Percentiles rank a stretch among this genome's conserved stretches.
phyloP scores from a whole-genome alignment of 2,113 vertebrate genomes.

The Gorilla gorilla region DNA sequence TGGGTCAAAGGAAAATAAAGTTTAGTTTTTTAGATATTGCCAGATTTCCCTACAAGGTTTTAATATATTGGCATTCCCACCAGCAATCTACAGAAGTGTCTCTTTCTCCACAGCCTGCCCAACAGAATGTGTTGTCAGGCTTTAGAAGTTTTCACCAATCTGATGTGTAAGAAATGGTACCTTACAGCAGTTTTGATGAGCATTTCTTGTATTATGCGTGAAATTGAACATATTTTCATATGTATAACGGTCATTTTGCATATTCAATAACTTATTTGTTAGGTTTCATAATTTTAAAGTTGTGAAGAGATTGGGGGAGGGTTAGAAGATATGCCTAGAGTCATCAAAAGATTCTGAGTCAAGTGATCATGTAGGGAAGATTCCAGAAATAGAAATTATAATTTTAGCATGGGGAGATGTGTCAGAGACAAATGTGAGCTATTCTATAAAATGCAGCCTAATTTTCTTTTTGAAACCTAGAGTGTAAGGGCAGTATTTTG shows the following conservation, averaged over 20 bases:
- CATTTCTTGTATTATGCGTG: neutral
- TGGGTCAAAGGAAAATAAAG: neutral
- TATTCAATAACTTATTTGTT: neutral
- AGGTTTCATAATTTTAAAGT: neutral
- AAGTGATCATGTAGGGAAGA: neutral
- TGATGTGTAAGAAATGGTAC: neutral
- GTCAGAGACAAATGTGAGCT: neutral
- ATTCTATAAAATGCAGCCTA: neutral
- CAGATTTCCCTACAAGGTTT: neutral
- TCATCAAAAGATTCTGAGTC: neutral
- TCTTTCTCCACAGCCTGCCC: neutral
- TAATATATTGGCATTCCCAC: neutral
- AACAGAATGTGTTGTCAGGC: neutral
- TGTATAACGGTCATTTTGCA: neutral
- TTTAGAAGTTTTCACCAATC: neutral
- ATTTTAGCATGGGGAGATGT: neutral
- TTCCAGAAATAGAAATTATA: neutral
- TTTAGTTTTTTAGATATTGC: neutral
- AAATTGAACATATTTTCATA: neutral
- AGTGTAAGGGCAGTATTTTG: neutral
- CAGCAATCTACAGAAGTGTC: neutral
- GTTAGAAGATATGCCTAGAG: neutral
- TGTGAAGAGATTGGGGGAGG: neutral
- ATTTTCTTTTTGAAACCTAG: neutral
- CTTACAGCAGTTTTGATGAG: neutral